phyloP scores from a whole-genome alignment of 2,797 vertebrate species.

The Acanthurus leucopareius region DNA sequence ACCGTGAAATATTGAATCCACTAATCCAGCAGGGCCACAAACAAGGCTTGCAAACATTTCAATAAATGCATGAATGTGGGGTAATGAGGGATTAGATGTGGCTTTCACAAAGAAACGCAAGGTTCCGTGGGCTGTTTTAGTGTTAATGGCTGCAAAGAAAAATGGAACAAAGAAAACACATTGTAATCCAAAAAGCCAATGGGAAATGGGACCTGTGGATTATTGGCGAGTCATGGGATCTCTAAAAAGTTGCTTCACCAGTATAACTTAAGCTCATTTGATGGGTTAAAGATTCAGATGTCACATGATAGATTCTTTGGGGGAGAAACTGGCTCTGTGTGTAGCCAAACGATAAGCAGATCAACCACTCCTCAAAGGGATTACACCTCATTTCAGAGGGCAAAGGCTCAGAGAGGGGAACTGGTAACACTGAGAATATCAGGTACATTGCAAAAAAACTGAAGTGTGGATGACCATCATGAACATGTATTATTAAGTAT shows the following conservation, averaged over 20 bases:
- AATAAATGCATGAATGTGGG: conserved; percentile 71
- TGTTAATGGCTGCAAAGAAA: conserved; percentile 68
- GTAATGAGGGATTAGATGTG: conserved; percentile 80
- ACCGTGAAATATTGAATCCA: conserved; percentile 42
- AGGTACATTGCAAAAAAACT: conserved; percentile 33
- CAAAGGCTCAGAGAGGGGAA: conserved; percentile 32
- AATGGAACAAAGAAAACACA: conserved; percentile 76
- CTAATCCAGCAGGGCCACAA: conserved; percentile 66
- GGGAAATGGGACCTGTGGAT: conserved; percentile 71
- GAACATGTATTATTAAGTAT: neutral
- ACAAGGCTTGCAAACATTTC: conserved; percentile 62
- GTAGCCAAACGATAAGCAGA: conserved; percentile 78
- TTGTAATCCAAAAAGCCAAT: conserved; percentile 74
- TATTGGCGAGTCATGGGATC: conserved; percentile 85
- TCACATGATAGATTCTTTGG: conserved; percentile 83
- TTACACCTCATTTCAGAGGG: conserved; percentile 76
- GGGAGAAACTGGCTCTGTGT: conserved; percentile 54
- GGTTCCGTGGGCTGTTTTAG: conserved; percentile 53
- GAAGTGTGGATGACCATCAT: conserved; percentile 6
- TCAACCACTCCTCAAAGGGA: conserved; percentile 75
- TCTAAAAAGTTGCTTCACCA: conserved; percentile 67
- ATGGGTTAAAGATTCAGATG: conserved; percentile 80
- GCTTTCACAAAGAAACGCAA: conserved; percentile 67
- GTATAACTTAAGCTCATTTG: conserved; percentile 83
- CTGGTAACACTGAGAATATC: conserved; percentile 51